Conservation (phyloP, 1,140 invertebrate species). For the Papilio aristodemus region DNA sequence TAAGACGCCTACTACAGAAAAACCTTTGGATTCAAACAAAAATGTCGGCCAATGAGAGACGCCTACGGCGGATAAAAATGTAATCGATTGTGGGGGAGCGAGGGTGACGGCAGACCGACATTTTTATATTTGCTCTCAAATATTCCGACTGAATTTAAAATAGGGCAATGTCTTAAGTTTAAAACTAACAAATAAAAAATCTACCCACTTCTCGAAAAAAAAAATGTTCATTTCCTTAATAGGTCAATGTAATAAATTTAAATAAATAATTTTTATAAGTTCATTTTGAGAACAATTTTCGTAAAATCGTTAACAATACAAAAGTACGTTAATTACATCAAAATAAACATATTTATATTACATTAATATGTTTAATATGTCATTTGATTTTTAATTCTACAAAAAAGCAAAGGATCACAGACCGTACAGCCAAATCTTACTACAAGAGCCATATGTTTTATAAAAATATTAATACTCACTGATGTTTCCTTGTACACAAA, state of each 20-base stretch:
- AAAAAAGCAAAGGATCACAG: no score
- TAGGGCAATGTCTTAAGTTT: not conserved
- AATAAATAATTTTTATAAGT: no score
- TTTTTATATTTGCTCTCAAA: constrained; percentile 31
- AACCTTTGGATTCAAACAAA: constrained; percentile 74
- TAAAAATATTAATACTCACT: not conserved
- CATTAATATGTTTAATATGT: no score
- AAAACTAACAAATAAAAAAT: not conserved
- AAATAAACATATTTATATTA: no score
- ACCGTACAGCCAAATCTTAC: not conserved
- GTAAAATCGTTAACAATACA: no score
- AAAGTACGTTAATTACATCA: no score
- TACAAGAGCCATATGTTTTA: not conserved
- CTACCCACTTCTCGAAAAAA: not conserved
- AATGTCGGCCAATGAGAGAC: constrained; percentile 63
- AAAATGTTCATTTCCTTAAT: no score
- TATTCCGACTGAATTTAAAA: not conserved
- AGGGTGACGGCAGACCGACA: constrained; percentile 39
- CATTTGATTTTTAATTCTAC: no score
- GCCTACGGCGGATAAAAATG: constrained; percentile 59
- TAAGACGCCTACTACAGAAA: constrained; percentile 69
- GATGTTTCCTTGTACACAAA: constrained; percentile 14
- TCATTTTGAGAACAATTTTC: no score
- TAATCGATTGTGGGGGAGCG: constrained; percentile 57
- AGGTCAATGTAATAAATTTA: no score